Conservation (phyloP, 2,888 invertebrate genomes). For the Synergus itoensis region DNA sequence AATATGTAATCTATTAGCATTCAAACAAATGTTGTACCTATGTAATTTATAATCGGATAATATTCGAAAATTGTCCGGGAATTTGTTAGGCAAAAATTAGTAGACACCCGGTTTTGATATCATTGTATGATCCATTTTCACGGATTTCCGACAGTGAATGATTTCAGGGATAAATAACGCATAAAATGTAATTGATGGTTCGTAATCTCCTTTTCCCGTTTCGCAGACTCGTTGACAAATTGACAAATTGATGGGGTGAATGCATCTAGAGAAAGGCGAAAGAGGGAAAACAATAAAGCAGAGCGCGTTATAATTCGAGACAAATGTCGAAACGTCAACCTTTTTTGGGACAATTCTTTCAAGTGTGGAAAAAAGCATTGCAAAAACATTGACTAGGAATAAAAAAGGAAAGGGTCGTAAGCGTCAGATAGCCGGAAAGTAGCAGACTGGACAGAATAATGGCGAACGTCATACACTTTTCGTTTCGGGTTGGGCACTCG, state of each 20-base stretch:
- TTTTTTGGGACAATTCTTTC: conserved; percentile 1
- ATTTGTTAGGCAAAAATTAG: no score
- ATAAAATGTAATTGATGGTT: conserved; percentile 43
- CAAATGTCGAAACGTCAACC: conserved; percentile 46
- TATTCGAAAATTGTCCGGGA: no score
- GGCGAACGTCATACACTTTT: conserved; percentile 38
- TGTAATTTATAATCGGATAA: no score
- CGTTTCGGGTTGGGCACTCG: conserved; percentile 34
- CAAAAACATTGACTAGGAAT: conserved; percentile 12
- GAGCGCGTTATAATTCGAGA: conserved; percentile 51
- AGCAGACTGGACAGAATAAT: conserved; percentile 39
- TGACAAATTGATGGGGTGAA: conserved; percentile 40
- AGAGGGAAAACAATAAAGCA: conserved; percentile 47
- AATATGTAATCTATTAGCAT: no score
- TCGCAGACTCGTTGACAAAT: conserved; percentile 43
- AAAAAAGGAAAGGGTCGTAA: conserved; percentile 32
- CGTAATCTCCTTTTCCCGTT: conserved; percentile 30
- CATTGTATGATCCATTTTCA: conserved; percentile 30
- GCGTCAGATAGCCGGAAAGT: conserved; percentile 22
- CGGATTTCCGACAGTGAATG: neutral
- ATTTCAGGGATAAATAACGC: neutral
- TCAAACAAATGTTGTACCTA: no score
- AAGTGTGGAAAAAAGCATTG: conserved; percentile 41
- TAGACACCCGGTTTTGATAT: no score
- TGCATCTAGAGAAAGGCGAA: conserved; percentile 46